Conservation (phyloP, 2,113 vertebrate species). For the Jacana jacana region DNA sequence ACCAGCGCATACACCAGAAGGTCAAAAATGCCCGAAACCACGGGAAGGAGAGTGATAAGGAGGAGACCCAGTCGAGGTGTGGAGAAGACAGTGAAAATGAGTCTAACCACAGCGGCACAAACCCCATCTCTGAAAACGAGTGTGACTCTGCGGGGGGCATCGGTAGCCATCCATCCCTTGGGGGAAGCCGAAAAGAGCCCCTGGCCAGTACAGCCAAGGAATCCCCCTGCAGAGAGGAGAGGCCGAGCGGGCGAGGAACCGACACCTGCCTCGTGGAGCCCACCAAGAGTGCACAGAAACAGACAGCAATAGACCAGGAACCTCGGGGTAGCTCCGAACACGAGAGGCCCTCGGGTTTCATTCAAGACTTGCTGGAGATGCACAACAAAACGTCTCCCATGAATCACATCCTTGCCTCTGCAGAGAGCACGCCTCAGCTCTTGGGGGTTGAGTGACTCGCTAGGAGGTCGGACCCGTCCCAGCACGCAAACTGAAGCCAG, state of each 20-base stretch:
- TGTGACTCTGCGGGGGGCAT: slow-evolving; percentile 31
- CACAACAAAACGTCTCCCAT: slow-evolving; percentile 74
- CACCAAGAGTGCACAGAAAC: slow-evolving; percentile 22
- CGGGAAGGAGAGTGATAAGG: slow-evolving; percentile 74
- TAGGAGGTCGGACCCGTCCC: not conserved
- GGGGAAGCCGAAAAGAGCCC: slow-evolving; percentile 59
- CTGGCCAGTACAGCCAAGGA: not conserved
- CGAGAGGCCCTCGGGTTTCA: slow-evolving; percentile 55
- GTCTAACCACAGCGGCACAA: slow-evolving; percentile 82
- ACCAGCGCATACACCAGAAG: slow-evolving; percentile 95
- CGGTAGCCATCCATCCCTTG: slow-evolving; percentile 13
- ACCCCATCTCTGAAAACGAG: slow-evolving; percentile 82
- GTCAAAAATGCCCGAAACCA: slow-evolving; percentile 69
- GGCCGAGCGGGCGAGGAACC: not conserved
- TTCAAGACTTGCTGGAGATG: slow-evolving; percentile 82
- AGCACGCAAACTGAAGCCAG: slow-evolving; percentile 31
- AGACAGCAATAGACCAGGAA: slow-evolving; percentile 30
- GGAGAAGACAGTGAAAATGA: slow-evolving; percentile 85
- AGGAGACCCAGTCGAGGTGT: slow-evolving; percentile 61
- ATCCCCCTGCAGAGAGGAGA: slow-evolving; percentile 47
- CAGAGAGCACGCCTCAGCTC: slow-evolving; percentile 75
- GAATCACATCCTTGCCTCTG: slow-evolving; percentile 75
- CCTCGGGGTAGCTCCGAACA: slow-evolving; percentile 21
- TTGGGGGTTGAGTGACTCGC: slow-evolving; percentile 84
- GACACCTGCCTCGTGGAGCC: not conserved